Evolutionary conservation across 2,797 vertebrate genomes (phyloP).

Genomic region (Rousettus madagascariensis): DNA sequence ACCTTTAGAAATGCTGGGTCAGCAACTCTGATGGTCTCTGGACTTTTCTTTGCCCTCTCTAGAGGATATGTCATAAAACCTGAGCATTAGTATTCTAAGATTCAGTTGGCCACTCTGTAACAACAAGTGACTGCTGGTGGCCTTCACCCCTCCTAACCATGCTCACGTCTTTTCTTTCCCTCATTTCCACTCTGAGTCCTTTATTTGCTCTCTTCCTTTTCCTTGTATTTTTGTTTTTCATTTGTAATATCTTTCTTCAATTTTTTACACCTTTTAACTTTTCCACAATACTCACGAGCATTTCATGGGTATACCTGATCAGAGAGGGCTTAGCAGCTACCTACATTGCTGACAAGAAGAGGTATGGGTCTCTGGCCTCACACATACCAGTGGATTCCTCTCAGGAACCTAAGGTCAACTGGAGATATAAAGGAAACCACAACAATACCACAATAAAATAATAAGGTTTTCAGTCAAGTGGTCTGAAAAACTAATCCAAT

Average conservation of each 20-base stretch:
- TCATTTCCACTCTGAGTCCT: background rate
- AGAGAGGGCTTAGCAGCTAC: background rate
- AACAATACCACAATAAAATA: background rate
- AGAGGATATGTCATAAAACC: background rate
- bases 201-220: background rate
- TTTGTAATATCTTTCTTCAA: background rate
- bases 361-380: rapidly evolving
- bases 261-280: background rate
- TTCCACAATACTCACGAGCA: background rate
- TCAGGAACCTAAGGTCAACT: background rate
- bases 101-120: background rate
- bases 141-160: background rate
- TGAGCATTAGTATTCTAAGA: background rate
- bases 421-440: background rate
- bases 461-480: background rate
- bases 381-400: background rate
- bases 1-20: background rate
- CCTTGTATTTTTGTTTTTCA: background rate
- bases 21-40: background rate
- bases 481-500: background rate
- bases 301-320: background rate
- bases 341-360: background rate
- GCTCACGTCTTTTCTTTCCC: background rate
- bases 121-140: background rate
- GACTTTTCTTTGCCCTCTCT: background rate